These are phyloP conservation scores for Lepus townsendii DNA, from an alignment of 2,797 vertebrate species.

Conservation along the genomic window DNA sequence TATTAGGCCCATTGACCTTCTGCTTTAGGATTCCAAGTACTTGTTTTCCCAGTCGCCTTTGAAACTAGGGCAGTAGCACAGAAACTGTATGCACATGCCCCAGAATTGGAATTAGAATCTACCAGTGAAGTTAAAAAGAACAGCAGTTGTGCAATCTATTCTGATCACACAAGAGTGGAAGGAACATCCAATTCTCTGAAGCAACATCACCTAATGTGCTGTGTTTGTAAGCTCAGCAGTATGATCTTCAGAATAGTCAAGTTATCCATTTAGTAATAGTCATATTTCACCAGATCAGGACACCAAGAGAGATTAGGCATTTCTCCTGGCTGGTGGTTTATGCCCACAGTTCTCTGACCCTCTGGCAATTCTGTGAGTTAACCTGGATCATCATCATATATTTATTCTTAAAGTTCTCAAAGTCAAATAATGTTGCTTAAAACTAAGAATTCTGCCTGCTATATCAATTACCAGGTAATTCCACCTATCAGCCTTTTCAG, in stretches of 20 bases:
- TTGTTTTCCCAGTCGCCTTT: background rate
- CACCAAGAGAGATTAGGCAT: background rate
- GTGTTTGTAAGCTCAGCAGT: conserved; percentile 45
- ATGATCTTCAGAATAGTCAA: conserved; percentile 49
- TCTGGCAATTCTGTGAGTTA: background rate
- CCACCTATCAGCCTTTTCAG: background rate
- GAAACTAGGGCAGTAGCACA: conserved; percentile 42
- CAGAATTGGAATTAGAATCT: conserved; percentile 60
- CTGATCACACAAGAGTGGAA: conserved; percentile 53
- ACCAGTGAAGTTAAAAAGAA: conserved; percentile 11
- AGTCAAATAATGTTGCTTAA: background rate
- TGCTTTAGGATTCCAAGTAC: background rate
- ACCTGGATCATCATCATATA: background rate
- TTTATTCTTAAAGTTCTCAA: background rate
- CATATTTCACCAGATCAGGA: background rate
- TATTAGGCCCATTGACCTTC: background rate
- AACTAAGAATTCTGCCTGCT: conserved; percentile 12
- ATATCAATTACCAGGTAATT: background rate
- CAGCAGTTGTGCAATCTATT: conserved; percentile 58
- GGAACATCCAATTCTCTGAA: background rate
- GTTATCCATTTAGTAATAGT: background rate
- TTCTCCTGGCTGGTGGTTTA: background rate
- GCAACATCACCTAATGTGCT: background rate
- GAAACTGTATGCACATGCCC: background rate
- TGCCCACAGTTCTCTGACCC: background rate